Percentiles rank a stretch among this genome's conserved stretches.
Conservation (phyloP, 2,113 vertebrate genomes). For the Podilymbus podiceps region DNA sequence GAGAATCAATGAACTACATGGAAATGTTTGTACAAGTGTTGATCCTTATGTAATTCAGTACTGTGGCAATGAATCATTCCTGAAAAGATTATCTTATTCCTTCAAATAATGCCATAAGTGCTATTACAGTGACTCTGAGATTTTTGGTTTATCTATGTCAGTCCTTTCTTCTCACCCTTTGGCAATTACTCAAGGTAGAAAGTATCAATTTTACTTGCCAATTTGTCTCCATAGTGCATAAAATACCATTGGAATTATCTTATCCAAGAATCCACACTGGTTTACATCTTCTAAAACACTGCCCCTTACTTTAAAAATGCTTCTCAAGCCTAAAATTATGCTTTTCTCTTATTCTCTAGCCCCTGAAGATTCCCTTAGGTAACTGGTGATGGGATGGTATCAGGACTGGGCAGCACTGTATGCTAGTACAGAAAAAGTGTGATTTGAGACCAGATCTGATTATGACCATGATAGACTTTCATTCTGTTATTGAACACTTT, state of each 20-base stretch:
- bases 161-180: background rate
- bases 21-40: background rate
- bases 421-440: background rate
- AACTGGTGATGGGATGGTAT: background rate
- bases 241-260: background rate
- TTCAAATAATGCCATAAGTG: background rate
- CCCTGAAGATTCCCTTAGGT: background rate
- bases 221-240: background rate
- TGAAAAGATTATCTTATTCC: background rate
- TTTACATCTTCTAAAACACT: background rate
- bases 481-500: background rate
- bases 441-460: background rate
- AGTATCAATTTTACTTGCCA: background rate
- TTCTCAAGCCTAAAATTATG: background rate
- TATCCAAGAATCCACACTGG: background rate
- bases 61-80: background rate
- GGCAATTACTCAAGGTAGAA: background rate
- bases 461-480: background rate
- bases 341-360: background rate
- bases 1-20: background rate
- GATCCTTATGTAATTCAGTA: background rate
- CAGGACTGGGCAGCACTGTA: background rate
- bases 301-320: background rate
- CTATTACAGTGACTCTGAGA: background rate
- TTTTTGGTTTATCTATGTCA: background rate